Conservation (phyloP, 2,113 vertebrate genomes). For the Tenebrosternarchus preto region DNA sequence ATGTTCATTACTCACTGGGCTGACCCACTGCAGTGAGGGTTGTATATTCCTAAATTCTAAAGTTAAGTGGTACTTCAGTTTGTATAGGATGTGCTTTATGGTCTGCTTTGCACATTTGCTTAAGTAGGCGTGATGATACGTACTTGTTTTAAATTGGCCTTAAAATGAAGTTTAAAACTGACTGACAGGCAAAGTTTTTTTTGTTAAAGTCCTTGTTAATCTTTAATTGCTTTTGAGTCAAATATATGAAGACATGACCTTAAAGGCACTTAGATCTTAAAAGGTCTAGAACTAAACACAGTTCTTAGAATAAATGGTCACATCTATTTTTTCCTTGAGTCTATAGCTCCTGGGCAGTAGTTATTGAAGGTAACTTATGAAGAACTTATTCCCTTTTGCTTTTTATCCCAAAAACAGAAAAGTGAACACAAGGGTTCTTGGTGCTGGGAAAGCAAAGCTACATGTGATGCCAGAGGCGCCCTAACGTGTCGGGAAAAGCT, state of each 20-base stretch:
- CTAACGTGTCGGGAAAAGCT: neutral
- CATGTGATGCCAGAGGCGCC: neutral
- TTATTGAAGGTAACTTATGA: slow-evolving; percentile 12
- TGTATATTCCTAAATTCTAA: neutral
- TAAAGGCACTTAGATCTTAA: neutral
- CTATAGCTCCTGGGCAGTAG: neutral
- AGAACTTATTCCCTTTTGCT: slow-evolving; percentile 37
- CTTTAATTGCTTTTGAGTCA: no score
- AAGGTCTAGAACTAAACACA: neutral
- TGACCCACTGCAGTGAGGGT: neutral
- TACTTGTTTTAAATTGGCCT: no score
- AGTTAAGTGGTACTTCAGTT: neutral
- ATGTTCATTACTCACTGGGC: neutral
- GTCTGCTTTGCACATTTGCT: neutral
- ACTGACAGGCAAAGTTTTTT: no score
- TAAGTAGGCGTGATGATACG: neutral
- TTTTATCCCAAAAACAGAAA: slow-evolving; percentile 12
- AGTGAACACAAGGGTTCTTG: slow-evolving; percentile 11
- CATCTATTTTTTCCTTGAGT: neutral
- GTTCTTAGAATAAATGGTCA: neutral
- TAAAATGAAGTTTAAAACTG: no score
- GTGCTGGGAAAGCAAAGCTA: neutral
- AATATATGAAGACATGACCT: no score
- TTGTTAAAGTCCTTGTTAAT: no score
- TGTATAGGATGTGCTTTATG: neutral